phyloP scores from a whole-genome alignment of 2,888 invertebrate species.

The Ormyrus rosae region DNA sequence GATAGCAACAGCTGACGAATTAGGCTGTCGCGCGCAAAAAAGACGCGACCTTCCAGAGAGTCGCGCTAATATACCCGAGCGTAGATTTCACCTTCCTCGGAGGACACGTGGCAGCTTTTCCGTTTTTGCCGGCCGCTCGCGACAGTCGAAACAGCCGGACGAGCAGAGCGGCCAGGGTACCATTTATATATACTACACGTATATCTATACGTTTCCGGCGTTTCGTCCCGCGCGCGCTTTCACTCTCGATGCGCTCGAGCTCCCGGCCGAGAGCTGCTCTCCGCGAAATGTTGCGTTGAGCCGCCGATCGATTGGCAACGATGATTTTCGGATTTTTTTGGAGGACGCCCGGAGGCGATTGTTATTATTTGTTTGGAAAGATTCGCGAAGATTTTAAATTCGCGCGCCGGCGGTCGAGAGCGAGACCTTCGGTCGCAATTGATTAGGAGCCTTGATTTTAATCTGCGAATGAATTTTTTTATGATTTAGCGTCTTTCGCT shows the following conservation, averaged over 20 bases:
- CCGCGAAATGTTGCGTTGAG: too few relatives aligned
- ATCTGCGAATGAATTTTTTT: too few relatives aligned
- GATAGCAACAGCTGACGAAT: not conserved
- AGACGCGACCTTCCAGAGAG: not conserved
- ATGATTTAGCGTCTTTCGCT: too few relatives aligned
- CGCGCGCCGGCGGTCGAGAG: too few relatives aligned
- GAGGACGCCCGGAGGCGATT: too few relatives aligned
- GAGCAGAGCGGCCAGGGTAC: not conserved
- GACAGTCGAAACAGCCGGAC: conserved; percentile 19
- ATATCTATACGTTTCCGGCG: not conserved
- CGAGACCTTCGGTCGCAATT: too few relatives aligned
- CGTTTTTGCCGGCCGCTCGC: not conserved
- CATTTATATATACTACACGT: too few relatives aligned
- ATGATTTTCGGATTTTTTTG: not conserved
- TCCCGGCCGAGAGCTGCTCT: not conserved
- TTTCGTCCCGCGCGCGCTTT: conserved; percentile 25
- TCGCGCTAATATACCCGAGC: not conserved
- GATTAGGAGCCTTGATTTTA: too few relatives aligned
- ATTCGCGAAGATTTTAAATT: too few relatives aligned
- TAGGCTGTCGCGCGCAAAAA: conserved; percentile 5
- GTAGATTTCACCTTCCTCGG: conserved; percentile 25
- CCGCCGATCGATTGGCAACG: not conserved
- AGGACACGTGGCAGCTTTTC: conserved; percentile 9
- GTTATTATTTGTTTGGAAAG: not conserved
- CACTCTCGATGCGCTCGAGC: conserved; percentile 42